These are phyloP conservation scores for Campylorhamphus procurvoides DNA, from an alignment of 2,113 vertebrate species.

Conservation along the genomic window DNA sequence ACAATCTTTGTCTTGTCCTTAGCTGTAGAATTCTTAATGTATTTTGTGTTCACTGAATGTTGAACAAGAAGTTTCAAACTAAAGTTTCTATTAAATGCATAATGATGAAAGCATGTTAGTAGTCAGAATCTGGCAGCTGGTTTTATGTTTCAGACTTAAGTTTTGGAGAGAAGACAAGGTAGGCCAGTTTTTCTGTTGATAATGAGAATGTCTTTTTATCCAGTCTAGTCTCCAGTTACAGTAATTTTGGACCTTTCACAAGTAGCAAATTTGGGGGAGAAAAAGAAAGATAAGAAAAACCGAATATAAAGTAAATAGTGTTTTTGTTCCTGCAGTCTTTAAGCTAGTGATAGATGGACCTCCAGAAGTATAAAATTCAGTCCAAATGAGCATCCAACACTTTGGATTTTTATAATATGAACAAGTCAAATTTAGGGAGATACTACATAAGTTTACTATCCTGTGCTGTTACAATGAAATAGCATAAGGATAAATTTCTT, in stretches of 20 bases:
- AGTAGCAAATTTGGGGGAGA: accelerated
- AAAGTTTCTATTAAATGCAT: neutral
- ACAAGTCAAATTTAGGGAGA: neutral
- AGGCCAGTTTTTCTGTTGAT: neutral
- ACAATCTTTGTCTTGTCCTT: neutral
- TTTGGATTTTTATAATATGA: neutral
- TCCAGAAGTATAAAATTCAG: neutral
- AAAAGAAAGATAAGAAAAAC: neutral
- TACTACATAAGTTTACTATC: neutral
- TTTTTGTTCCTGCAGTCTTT: neutral
- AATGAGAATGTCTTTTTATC: neutral
- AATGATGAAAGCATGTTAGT: neutral
- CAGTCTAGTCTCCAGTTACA: neutral
- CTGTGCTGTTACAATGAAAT: neutral
- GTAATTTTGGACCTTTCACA: neutral
- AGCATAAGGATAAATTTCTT: neutral
- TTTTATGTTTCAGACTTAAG: neutral
- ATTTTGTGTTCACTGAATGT: neutral
- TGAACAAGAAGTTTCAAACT: neutral
- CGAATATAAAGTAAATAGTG: neutral
- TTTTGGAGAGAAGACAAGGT: neutral
- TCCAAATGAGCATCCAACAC: neutral
- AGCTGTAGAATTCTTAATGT: neutral
- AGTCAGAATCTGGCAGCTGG: neutral
- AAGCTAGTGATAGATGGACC: neutral